Evolutionary conservation across 2,888 invertebrate species (phyloP).

Genomic region (Pseudoips prasinana): DNA sequence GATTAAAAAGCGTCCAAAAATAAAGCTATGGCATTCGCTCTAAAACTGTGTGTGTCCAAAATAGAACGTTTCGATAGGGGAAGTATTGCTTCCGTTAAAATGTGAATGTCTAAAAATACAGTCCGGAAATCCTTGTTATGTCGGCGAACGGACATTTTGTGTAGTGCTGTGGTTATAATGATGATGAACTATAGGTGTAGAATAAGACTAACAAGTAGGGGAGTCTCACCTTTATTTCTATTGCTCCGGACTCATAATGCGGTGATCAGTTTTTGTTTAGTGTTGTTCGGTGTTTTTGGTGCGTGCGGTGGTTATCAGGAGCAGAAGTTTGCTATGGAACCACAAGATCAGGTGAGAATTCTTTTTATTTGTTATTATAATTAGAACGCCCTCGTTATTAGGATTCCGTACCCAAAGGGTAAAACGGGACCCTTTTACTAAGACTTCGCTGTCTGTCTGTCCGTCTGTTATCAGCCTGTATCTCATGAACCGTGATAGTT

Average conservation of each 20-base stretch:
- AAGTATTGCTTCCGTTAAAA: conserved; percentile 60
- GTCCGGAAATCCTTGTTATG: conserved; percentile 58
- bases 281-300: conserved; percentile 52
- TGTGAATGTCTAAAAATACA: conserved; percentile 61
- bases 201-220: conserved; percentile 59
- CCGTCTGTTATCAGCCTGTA: no score
- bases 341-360: conserved; percentile 86
- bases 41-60: conserved; percentile 37
- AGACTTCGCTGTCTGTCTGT: no score
- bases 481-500: no score
- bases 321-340: conserved; percentile 96
- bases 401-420: no score
- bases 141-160: conserved; percentile 34
- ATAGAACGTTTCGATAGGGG: conserved; percentile 52
- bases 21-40: conserved; percentile 61
- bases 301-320: conserved; percentile 70
- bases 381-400: no score
- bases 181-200: conserved; percentile 55
- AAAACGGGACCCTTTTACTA: no score
- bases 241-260: conserved; percentile 61
- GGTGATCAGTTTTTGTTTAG: conserved; percentile 35
- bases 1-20: conserved; percentile 43
- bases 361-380: conserved; percentile 3
- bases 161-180: conserved; percentile 34
- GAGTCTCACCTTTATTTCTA: conserved; percentile 63